These are phyloP conservation scores for Esox masquinongy DNA, from an alignment of 2,797 vertebrate species.

Conservation along the genomic window DNA sequence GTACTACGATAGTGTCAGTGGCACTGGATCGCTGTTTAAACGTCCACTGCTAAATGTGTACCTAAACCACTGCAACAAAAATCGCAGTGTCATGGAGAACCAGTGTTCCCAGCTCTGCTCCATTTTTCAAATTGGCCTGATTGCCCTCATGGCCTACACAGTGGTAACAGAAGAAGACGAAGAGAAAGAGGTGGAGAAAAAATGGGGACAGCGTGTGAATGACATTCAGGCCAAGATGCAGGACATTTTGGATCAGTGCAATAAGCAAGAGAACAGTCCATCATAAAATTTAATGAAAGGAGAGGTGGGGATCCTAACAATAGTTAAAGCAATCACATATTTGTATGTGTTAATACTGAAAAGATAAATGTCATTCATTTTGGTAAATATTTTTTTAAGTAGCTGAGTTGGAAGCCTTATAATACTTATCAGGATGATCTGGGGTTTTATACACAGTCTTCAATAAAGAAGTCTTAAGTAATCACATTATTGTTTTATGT, in stretches of 20 bases:
- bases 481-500: no score
- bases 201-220: constrained; percentile 68
- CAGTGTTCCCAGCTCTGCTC: constrained; percentile 73
- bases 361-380: no score
- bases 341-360: constrained; percentile 16
- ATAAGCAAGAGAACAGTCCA: constrained; percentile 8
- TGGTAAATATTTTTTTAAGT: no score
- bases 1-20: constrained; percentile 73
- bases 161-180: constrained; percentile 74
- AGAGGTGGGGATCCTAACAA: background rate
- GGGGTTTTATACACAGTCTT: constrained; percentile 45
- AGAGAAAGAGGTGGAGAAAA: constrained; percentile 68
- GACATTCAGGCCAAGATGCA: constrained; percentile 75
- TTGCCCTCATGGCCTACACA: constrained; percentile 76
- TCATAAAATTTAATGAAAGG: background rate
- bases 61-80: constrained; percentile 63
- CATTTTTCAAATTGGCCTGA: constrained; percentile 80
- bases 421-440: background rate
- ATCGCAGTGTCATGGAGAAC: constrained; percentile 72
- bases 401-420: no score
- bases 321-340: no score
- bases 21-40: constrained; percentile 59
- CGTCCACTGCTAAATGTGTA: constrained; percentile 72
- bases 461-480: constrained; percentile 42
- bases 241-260: constrained; percentile 70